Base-by-base conservation (phyloP, 2,888 invertebrate genomes). In the Latrodectus elegans region DNA sequence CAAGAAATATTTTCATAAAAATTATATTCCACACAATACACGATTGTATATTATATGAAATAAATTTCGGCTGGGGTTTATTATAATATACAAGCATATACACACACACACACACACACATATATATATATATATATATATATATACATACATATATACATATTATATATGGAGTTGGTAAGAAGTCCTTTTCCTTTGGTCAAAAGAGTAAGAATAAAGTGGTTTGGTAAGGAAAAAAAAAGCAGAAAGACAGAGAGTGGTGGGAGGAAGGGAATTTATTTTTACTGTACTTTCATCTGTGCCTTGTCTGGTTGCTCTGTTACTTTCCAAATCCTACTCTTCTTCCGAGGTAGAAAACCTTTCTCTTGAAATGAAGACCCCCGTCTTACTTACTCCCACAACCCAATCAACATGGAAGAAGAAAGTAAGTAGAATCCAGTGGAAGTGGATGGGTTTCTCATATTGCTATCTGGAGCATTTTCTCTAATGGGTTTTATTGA, bases 401-500 rank as follows among this genome's bases (percentile, higher is more conserved):
- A 78, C 77, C 84, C 84, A 84, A 84, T 78, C 78, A 84, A 84
- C 85, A 75, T 68, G 75, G 72, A 85, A 51, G 74, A 22, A 76
- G 81, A 52, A 79, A 67, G 38, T 64, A 72, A 53, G 64, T 22
- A 10, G 51, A 53, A 79, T 49, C 55, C 64, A 72, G 53, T 9
- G 52, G n/a, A 68, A 80, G 81, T 74, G 74, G 84, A 15, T 17
- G 49, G 52, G 65, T n/a, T 60, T 53, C 88, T 84, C 88, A 88
- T 84, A 84, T 86, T 86, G 81, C 86, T 84, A 75, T 80, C 75
- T 77, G 73, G 80, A 84, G 84, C 84, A 88, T 88, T 84, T 88
- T 84, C 88, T 80, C 84, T 88, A 88, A 88, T 88, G 84, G 88
- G 84, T 88, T 88, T 88, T 88, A 88, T 88, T 84, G 88, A 84